Evolutionary conservation across 2,888 invertebrate genomes (phyloP).

Genomic region (Podabrus alpinus): DNA sequence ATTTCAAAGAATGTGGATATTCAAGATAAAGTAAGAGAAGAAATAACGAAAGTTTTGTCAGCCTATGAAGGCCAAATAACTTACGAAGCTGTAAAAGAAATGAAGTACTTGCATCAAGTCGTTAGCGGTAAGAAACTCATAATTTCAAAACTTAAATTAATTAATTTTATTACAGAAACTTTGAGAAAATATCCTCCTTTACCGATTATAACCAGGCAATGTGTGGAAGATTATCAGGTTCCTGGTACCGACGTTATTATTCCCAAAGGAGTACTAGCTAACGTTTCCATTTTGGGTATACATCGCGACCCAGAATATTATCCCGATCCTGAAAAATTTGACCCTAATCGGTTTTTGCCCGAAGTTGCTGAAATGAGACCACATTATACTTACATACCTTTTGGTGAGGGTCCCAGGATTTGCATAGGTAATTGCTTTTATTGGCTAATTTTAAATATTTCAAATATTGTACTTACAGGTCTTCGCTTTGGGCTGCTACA

Average conservation of each 20-base stretch:
- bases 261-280: constrained; percentile 40
- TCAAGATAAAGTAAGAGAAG: constrained; percentile 54
- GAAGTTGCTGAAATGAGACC: constrained; percentile 29
- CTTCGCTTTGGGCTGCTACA: background rate
- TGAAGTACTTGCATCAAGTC: constrained; percentile 58
- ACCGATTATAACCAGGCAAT: constrained; percentile 31
- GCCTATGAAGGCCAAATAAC: constrained; percentile 45
- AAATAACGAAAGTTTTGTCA: constrained; percentile 49
- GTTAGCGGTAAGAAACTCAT: constrained; percentile 43
- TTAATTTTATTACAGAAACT: constrained; percentile 42
- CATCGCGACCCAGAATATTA: constrained; percentile 49
- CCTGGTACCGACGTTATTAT: constrained; percentile 30
- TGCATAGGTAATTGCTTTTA: constrained; percentile 53
- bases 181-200: constrained; percentile 48
- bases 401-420: constrained; percentile 63
- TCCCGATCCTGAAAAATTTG: constrained; percentile 23
- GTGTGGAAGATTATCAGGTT: constrained; percentile 35
- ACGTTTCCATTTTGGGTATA: constrained; percentile 38
- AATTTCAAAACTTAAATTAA: background rate
- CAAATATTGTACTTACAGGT: background rate
- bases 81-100: constrained; percentile 56
- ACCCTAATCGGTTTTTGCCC: constrained; percentile 19
- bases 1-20: constrained; percentile 55
- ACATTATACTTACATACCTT: constrained; percentile 59
- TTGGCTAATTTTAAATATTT: background rate